Evolutionary conservation across 1,140 invertebrate species (phyloP).

Genomic region (Drosophila takahashii): DNA sequence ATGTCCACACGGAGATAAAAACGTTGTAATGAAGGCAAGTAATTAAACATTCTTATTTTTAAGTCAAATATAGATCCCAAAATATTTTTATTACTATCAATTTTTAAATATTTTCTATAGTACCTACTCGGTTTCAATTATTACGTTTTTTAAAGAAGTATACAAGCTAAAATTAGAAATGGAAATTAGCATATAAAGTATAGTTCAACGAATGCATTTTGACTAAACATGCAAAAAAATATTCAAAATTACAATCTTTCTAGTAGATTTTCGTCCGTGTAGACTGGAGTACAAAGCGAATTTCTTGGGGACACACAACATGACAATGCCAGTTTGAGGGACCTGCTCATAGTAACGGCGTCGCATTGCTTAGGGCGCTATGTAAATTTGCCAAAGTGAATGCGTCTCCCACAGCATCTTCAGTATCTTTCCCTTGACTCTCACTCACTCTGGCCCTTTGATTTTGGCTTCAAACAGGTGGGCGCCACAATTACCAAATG

Average conservation of each 20-base stretch:
- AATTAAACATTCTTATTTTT: too few relatives aligned
- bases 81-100: background rate
- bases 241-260: background rate
- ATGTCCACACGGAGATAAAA: background rate
- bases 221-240: background rate
- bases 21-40: background rate
- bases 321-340: conserved; percentile 46
- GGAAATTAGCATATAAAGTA: too few relatives aligned
- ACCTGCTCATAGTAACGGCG: background rate
- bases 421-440: conserved; percentile 24
- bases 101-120: too few relatives aligned
- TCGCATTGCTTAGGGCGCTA: conserved; percentile 35
- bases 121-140: too few relatives aligned
- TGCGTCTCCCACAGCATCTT: conserved; percentile 11
- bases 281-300: background rate
- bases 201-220: too few relatives aligned
- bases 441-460: conserved; percentile 29
- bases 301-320: conserved; percentile 31
- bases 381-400: conserved; percentile 64
- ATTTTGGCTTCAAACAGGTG: conserved; percentile 62
- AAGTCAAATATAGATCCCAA: background rate
- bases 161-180: too few relatives aligned
- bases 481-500: conserved; percentile 49
- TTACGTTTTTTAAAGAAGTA: too few relatives aligned
- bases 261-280: background rate